Evolutionary conservation across 2,113 vertebrate genomes (phyloP), one percentile per base, ranked within the genome.

Genomic region (Cynoglossus semilaevis): DNA sequence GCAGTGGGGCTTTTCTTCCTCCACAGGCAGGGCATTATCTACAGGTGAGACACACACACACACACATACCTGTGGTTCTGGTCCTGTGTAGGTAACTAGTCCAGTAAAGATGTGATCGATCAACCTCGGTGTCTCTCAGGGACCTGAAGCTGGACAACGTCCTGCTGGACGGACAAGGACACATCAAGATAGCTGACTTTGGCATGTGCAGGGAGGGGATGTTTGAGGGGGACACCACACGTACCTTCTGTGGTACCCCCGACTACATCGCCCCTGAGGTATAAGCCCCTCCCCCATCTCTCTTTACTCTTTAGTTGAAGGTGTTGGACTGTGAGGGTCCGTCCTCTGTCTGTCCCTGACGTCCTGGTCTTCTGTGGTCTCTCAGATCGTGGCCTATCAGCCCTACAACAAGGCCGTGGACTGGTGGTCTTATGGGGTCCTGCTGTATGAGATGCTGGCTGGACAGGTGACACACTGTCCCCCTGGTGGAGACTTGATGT

Each of bases 211-310:
- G 93, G 77, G 94, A 96, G 82, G 93, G 94, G 12, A 86, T 96
- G 81, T 89, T 92, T 7, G 91, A 92, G 0, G 93, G 91, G 4
- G 86, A 90, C 67, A 93, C 92, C 35, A 94, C 94, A 0, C 90
- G 90, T 43, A 95, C 94, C 5, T 96, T 96, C 88, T 96, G 94
- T 0, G 94, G 94, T 42, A 96, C 94, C 36, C 94, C 94, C 0
- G 94, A 96, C 78, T 95, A 95, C 88, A 95, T 96, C 29, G 94
- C 94, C 47, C 94, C 94, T 0, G 94, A 96, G 94, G 94, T 96
- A 87, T 43, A 1, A 5, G 3, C 16, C 56, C 44, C 17, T 41
- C 16, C 22, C 13, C 38, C 37, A 61, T 64, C 55, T 45, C 43
- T 41, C 5, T 47, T 7, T 53, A n/a, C 41, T 52, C 41, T 40